Percentiles rank a stretch among this genome's conserved stretches.
Evolutionary conservation across 2,797 vertebrate genomes (phyloP).

Genomic region (Momotus momota): DNA sequence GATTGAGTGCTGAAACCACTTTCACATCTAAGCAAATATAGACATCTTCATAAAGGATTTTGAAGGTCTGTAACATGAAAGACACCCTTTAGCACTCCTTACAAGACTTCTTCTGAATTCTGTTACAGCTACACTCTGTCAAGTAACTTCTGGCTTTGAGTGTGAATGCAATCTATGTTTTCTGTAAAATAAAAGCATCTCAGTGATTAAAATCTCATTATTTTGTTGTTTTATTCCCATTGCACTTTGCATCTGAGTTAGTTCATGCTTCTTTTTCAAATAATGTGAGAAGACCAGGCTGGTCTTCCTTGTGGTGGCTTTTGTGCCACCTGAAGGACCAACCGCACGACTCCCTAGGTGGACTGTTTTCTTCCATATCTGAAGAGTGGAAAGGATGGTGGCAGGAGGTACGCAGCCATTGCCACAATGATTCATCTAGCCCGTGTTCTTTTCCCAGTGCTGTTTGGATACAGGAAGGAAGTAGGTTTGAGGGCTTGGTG

Average conservation of each 20-base stretch:
- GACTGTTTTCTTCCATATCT: not conserved
- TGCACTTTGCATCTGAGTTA: not conserved
- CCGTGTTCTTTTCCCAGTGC: not conserved
- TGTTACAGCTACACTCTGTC: not conserved
- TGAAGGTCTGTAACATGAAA: not conserved
- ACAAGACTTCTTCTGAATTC: not conserved
- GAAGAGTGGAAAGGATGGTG: not conserved
- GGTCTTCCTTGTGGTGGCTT: not conserved
- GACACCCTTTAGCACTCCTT: not conserved
- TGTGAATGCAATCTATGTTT: not conserved
- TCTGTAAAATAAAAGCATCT: not conserved
- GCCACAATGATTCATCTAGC: not conserved
- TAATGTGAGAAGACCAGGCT: fast-evolving
- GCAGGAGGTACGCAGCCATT: not conserved
- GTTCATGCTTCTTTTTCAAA: not conserved
- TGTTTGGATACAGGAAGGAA: not conserved
- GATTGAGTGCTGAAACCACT: not conserved
- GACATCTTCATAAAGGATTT: not conserved
- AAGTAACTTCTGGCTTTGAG: not conserved
- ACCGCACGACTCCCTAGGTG: not conserved
- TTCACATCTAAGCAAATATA: not conserved
- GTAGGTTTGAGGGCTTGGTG: not conserved
- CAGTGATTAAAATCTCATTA: not conserved
- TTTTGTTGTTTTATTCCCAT: not conserved
- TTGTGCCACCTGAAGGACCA: not conserved